Percentiles rank a stretch among this genome's conserved stretches.
These are phyloP conservation scores for Euplexia lucipara DNA, from an alignment of 2,888 invertebrate species.

Conservation along the genomic window DNA sequence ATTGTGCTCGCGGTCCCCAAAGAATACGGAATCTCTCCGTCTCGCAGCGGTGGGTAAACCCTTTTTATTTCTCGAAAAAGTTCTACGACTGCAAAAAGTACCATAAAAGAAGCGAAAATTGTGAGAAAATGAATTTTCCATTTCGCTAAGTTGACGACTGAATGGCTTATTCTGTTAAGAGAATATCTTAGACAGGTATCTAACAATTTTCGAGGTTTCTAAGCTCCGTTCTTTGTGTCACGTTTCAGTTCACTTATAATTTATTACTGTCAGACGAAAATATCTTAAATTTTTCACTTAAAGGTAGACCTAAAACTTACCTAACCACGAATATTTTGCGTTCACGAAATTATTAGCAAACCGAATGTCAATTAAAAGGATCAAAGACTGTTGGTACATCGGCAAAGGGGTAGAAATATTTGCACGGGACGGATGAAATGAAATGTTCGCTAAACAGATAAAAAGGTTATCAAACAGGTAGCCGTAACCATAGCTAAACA, in stretches of 20 bases:
- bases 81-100: slow-evolving; percentile 73
- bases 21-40: slow-evolving; percentile 74
- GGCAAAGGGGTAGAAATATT: slow-evolving; percentile 74
- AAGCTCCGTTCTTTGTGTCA: slow-evolving; percentile 33
- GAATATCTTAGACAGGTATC: slow-evolving; percentile 50
- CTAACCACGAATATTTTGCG: slow-evolving; percentile 34
- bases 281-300: slow-evolving; percentile 31
- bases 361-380: slow-evolving; percentile 78
- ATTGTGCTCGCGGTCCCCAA: slow-evolving; percentile 76
- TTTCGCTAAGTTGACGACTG: slow-evolving; percentile 65
- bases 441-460: slow-evolving; percentile 67
- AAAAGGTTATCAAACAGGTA: slow-evolving; percentile 62
- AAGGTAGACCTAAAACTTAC: slow-evolving; percentile 21
- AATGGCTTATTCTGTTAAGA: slow-evolving; percentile 56
- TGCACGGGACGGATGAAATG: slow-evolving; percentile 69
- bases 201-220: slow-evolving; percentile 44
- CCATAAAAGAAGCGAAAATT: slow-evolving; percentile 72
- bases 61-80: slow-evolving; percentile 78
- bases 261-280: slow-evolving; percentile 34
- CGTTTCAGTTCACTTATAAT: slow-evolving; percentile 35
- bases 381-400: slow-evolving; percentile 75
- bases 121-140: slow-evolving; percentile 74
- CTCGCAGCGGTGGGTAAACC: slow-evolving; percentile 74
- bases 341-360: slow-evolving; percentile 68
- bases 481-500: slow-evolving; percentile 53